Evolutionary conservation across 2,113 vertebrate species (phyloP).

Genomic region (Aramus guarauna): DNA sequence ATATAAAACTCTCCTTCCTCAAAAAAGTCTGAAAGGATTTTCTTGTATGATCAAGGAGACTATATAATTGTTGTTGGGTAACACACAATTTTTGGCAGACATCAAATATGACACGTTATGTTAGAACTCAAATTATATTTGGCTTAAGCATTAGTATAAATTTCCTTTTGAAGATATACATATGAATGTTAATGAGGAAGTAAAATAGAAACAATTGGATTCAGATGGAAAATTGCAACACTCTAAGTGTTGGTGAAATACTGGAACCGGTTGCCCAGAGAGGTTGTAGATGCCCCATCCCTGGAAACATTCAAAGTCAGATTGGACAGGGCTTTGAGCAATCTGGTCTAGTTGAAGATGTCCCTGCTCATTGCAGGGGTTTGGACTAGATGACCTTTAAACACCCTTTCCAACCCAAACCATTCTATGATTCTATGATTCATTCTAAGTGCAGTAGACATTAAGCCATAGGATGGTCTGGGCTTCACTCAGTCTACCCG

Average conservation of each 20-base stretch:
- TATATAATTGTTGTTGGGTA: background rate
- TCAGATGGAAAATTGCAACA: background rate
- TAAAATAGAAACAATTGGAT: background rate
- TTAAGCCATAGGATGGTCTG: background rate
- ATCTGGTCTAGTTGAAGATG: background rate
- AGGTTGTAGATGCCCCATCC: accelerated
- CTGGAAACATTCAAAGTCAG: background rate
- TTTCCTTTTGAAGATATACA: background rate
- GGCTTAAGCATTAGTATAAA: background rate
- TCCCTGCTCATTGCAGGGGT: background rate
- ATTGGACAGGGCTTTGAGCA: background rate
- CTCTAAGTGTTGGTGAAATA: background rate
- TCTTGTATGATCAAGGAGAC: background rate
- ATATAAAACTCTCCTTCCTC: accelerated
- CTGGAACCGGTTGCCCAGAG: background rate
- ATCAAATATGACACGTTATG: background rate
- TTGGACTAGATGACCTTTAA: background rate
- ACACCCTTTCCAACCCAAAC: background rate
- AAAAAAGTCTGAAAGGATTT: background rate
- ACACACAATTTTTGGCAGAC: background rate
- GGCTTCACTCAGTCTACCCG: background rate
- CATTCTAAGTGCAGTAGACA: background rate
- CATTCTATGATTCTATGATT: background rate
- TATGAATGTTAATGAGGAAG: background rate
- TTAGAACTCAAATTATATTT: background rate